Conservation (phyloP, 1,140 invertebrate genomes). For the Drosophila orena region DNA sequence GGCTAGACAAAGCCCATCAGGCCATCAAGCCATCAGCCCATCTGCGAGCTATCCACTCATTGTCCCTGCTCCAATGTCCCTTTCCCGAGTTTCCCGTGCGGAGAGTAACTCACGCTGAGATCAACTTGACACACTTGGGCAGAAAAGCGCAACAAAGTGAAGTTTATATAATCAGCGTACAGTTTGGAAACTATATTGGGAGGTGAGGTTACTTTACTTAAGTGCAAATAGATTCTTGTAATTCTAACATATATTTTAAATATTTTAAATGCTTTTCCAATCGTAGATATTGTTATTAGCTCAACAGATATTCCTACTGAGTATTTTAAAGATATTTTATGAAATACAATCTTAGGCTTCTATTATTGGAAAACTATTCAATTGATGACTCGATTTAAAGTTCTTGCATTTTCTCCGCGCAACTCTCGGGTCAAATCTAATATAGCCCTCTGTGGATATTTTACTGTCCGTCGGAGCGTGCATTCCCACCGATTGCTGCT, state of each 20-base stretch:
- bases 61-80: conserved; percentile 40
- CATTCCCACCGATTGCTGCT: conserved; percentile 12
- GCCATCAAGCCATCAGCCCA: conserved; percentile 26
- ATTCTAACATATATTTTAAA: too few species aligned
- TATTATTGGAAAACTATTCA: not conserved
- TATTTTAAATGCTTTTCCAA: too few species aligned
- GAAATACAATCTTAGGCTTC: not conserved
- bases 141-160: not conserved
- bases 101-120: conserved; percentile 5
- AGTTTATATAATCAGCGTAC: too few species aligned
- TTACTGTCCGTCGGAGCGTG: conserved; percentile 31
- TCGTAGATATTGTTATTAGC: too few species aligned
- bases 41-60: conserved; percentile 53
- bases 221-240: not conserved
- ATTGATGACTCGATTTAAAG: not conserved
- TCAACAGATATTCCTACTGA: too few species aligned
- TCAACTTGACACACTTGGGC: conserved; percentile 7
- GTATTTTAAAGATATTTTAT: too few species aligned
- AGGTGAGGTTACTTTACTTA: too few species aligned
- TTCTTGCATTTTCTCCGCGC: not conserved
- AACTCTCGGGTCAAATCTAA: not conserved
- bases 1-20: conserved; percentile 46
- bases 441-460: conserved; percentile 22
- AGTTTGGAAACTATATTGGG: too few species aligned
- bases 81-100: conserved; percentile 1